A percentile compares a stretch with the other conserved stretches of the same genome.
phyloP scores from a whole-genome alignment of 2,113 vertebrate species.

The Ia io region DNA sequence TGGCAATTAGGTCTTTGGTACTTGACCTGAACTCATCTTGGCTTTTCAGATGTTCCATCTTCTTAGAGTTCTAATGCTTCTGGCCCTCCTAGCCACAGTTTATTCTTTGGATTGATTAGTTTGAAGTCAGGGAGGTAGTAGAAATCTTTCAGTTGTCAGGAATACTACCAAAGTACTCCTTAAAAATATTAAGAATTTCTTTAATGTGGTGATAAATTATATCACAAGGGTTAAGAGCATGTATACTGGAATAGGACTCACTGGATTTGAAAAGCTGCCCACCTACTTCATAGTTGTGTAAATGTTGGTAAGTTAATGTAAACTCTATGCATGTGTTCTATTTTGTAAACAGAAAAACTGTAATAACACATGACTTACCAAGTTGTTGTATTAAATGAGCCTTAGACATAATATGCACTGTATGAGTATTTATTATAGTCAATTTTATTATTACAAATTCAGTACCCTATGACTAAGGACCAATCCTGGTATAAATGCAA shows the following conservation, averaged over 20 bases:
- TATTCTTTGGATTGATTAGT: not conserved
- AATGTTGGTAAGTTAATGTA: not conserved
- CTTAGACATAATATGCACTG: not conserved
- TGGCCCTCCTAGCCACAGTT: not conserved
- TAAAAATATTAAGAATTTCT: not conserved
- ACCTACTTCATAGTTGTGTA: not conserved
- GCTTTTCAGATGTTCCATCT: not conserved
- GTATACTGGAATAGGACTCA: not conserved
- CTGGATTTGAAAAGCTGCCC: not conserved
- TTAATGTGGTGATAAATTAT: not conserved
- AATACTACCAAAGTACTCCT: not conserved
- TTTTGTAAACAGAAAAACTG: not conserved
- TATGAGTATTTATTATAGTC: not conserved
- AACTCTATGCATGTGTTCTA: not conserved
- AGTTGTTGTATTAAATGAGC: not conserved
- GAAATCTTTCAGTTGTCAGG: not conserved
- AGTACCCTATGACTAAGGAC: not conserved
- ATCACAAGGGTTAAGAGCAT: not conserved
- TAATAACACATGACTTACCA: not conserved
- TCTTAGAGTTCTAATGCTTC: not conserved
- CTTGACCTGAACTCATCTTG: not conserved
- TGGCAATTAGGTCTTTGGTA: not conserved
- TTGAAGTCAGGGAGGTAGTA: not conserved
- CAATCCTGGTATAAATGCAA: not conserved
- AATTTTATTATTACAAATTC: not conserved